Evolutionary conservation across 2,797 vertebrate species (phyloP).

Genomic region (Babyrousa celebensis): DNA sequence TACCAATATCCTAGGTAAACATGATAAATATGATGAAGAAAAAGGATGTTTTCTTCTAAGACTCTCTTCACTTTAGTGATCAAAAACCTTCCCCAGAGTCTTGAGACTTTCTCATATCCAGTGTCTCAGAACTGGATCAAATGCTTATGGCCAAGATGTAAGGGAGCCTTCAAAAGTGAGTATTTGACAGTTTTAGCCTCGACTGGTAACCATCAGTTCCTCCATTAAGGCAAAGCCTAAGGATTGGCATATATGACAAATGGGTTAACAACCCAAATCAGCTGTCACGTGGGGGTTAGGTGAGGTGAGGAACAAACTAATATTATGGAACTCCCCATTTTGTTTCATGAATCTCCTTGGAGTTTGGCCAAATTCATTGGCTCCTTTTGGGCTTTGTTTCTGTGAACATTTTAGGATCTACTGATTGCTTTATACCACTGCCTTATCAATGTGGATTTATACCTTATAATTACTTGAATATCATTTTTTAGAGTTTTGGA

Average conservation of each 20-base stretch:
- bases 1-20: neutral
- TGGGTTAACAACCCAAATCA: neutral
- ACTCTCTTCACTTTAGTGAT: neutral
- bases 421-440: neutral
- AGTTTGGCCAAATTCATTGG: neutral
- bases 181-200: neutral
- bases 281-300: neutral
- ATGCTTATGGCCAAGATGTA: neutral
- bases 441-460: neutral
- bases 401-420: neutral
- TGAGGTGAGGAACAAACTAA: neutral
- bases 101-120: neutral
- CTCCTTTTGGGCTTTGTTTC: neutral
- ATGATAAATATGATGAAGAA: neutral
- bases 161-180: neutral
- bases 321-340: neutral
- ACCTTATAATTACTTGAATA: slow-evolving; percentile 1
- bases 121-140: neutral
- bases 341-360: neutral
- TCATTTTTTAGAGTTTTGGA: neutral
- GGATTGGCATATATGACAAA: neutral
- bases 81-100: neutral
- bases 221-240: neutral
- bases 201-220: neutral
- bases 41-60: neutral